Conservation (phyloP, 2,888 invertebrate genomes). For the Melanchra persicariae region DNA sequence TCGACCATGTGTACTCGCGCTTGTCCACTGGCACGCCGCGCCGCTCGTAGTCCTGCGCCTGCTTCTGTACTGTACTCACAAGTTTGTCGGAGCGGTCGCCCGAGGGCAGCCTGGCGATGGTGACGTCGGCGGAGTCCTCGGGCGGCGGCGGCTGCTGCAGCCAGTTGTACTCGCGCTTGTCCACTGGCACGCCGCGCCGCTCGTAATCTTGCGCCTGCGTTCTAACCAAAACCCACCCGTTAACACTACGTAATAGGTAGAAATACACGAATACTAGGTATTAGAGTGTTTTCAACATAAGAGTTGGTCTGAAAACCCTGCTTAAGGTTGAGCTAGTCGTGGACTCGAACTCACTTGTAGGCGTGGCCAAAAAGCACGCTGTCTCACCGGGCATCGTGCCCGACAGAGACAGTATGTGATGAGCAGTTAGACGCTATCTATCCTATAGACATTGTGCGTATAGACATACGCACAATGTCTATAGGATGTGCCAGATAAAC, state of each 20-base stretch:
- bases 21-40: conserved; percentile 97
- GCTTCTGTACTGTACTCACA: conserved; percentile 84
- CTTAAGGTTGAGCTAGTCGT: too few relatives aligned
- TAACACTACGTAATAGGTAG: not conserved
- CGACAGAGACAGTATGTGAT: too few relatives aligned
- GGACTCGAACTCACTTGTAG: too few relatives aligned
- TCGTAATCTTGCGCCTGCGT: conserved; percentile 97
- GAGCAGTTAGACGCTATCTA: too few relatives aligned
- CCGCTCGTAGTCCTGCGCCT: conserved; percentile 96
- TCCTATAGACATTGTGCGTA: too few relatives aligned
- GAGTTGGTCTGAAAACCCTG: too few relatives aligned
- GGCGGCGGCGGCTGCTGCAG: conserved; percentile 98
- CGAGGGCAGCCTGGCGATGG: conserved; percentile 95
- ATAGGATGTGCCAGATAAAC: too few relatives aligned
- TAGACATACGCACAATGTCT: too few relatives aligned
- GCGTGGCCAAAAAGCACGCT: too few relatives aligned
- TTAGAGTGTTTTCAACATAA: too few relatives aligned
- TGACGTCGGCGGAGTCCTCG: conserved; percentile 96
- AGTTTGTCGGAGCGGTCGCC: conserved; percentile 96
- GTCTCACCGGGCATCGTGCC: too few relatives aligned
- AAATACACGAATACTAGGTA: not conserved
- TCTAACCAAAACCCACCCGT: conserved; percentile 71
- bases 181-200: conserved; percentile 96
- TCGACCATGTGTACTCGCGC: conserved; percentile 98
- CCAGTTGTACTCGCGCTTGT: conserved; percentile 98